Evolutionary conservation across 2,113 vertebrate genomes (phyloP).

Genomic region (Macquaria australasica): DNA sequence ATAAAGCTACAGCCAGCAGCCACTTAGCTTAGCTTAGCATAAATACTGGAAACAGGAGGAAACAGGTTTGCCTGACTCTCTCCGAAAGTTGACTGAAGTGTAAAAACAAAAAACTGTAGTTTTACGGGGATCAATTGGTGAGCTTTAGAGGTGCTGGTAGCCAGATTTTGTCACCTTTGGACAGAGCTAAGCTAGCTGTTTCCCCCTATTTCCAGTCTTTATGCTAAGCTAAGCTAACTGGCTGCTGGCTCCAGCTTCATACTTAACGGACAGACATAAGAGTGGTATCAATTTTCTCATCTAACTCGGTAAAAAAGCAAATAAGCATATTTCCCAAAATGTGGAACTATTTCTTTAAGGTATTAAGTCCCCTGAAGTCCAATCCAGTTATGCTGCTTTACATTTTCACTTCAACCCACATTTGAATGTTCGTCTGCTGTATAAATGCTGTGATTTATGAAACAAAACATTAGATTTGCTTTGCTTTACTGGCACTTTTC

Average conservation of each 20-base stretch:
- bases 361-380: background rate
- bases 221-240: background rate
- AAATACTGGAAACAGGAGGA: background rate
- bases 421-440: background rate
- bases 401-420: background rate
- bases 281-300: background rate
- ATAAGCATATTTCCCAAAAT: background rate
- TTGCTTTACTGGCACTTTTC: conserved; percentile 8
- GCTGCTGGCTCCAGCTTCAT: background rate
- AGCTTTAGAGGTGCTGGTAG: background rate
- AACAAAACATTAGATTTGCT: background rate
- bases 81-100: background rate
- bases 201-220: background rate
- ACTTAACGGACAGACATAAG: background rate
- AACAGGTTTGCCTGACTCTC: background rate
- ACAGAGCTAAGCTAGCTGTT: background rate
- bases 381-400: background rate
- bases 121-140: background rate
- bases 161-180: background rate
- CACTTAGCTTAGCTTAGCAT: background rate
- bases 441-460: background rate
- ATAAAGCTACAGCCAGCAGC: no score
- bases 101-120: background rate
- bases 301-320: background rate
- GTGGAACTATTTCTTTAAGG: background rate